These are phyloP conservation scores for Hippotragus niger DNA, from an alignment of 2,113 vertebrate species.

Conservation along the genomic window DNA sequence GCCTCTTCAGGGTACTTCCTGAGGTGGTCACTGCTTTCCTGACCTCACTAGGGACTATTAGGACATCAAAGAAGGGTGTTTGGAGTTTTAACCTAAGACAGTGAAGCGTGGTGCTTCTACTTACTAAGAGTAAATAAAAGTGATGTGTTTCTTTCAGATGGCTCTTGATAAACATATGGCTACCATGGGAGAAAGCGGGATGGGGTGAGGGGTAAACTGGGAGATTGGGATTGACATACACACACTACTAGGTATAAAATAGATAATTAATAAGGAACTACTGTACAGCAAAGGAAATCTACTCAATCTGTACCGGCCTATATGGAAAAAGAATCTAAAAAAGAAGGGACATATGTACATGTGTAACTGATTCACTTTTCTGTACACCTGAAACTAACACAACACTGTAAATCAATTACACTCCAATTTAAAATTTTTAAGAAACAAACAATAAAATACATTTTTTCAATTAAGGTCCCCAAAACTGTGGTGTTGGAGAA, in stretches of 20 bases:
- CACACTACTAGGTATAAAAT: background rate
- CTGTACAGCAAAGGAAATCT: background rate
- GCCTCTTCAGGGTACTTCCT: background rate
- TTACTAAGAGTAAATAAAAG: background rate
- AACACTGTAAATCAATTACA: background rate
- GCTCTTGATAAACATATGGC: background rate
- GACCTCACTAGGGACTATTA: background rate
- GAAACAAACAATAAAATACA: background rate
- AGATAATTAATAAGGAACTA: background rate
- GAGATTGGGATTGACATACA: background rate
- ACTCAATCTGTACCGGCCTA: background rate
- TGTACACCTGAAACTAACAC: background rate
- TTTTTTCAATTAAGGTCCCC: background rate
- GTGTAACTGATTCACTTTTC: background rate
- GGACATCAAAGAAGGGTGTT: background rate
- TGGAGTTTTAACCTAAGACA: background rate
- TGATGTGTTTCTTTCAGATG: background rate
- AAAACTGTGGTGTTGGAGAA: background rate
- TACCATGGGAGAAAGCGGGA: background rate
- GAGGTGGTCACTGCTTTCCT: background rate
- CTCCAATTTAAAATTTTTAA: background rate
- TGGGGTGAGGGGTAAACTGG: background rate
- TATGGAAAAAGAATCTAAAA: background rate
- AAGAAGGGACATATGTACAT: background rate
- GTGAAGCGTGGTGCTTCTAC: background rate